A percentile compares a stretch with the other conserved stretches of the same genome.
Conservation (phyloP, 2,888 invertebrate species). For the Congeria kusceri region DNA sequence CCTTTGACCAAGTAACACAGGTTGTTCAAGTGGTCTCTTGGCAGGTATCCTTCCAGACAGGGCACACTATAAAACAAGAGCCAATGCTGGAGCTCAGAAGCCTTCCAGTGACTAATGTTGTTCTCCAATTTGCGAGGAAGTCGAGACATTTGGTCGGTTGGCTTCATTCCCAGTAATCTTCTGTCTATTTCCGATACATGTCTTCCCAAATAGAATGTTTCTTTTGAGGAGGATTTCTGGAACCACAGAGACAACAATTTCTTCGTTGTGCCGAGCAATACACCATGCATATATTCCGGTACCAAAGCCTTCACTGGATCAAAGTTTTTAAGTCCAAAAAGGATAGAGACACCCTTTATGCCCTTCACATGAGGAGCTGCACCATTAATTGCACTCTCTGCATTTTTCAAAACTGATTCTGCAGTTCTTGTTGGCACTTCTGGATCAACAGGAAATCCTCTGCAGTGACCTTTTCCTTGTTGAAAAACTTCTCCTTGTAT, state of each 20-base stretch:
- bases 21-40: constrained; percentile 1
- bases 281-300: constrained; percentile 34
- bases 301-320: constrained; percentile 6
- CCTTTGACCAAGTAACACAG: background rate
- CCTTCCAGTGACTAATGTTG: background rate
- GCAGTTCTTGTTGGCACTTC: background rate
- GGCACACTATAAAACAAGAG: constrained; percentile 7
- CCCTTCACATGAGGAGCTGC: constrained; percentile 18
- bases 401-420: constrained; percentile 1
- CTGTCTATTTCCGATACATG: background rate
- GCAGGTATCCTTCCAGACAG: constrained; percentile 2
- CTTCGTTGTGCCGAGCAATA: constrained; percentile 21
- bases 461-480: constrained; percentile 4
- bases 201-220: constrained; percentile 2
- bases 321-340: constrained; percentile 4
- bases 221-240: background rate
- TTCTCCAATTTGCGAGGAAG: background rate
- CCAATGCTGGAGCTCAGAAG: constrained; percentile 23
- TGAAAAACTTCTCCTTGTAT: background rate
- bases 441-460: background rate
- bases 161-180: background rate
- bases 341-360: constrained; percentile 28
- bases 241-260: constrained; percentile 12
- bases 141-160: constrained; percentile 14
- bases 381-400: background rate